Evolutionary conservation across 2,113 vertebrate genomes (phyloP), one percentile per base, ranked within the genome.

Genomic region (Sinocyclocheilus rhinocerous): DNA sequence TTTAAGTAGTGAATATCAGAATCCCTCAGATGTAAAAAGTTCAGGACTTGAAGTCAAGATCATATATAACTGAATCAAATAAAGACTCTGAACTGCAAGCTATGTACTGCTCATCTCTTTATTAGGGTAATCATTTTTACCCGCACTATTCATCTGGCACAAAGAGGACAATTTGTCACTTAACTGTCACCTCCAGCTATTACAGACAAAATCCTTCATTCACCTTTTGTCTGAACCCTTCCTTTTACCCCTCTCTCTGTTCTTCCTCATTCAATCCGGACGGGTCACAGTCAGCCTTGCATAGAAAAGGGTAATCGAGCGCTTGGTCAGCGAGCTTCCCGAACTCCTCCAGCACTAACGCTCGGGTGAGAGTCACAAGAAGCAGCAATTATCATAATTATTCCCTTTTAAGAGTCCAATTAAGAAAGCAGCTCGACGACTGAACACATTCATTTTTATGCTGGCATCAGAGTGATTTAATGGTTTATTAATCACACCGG

Each of bases 401-500:
- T 81, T 81, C 36, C 33, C 8, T 18, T 79, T 80, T 61, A 42
- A 61, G 55, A 80, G 55, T 3, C 33, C 20, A 24, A 42, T 80
- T 80, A 61, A 61, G 76, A 55, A 36, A 33, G 55, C 55, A 59
- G 57, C 22, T 61, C 12, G 22, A 12, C 33, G 29, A 61, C 36
- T 80, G 11, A 61, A n/a, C 33, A 39, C 6, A 24, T 61, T 61
- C 0, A 42, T 80, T 59, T 79, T 39, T 42, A 80, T 42, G 77
- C 4, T 24, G 0, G 33, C 10, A 20, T 42, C 69, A 24, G 55
- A 48, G n/a, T 42, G 22, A 81, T 81, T 81, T 61, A 80, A 80
- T 80, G 78, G 12, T 45, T 63, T 81, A 81, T 81, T 81, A 81
- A 65, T 81, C 78, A 65, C n/a, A 48, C 22, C 8, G 13, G 39